A percentile compares a stretch with the other conserved stretches of the same genome.
phyloP scores from a whole-genome alignment of 2,797 vertebrate genomes.

The Masticophis lateralis region DNA sequence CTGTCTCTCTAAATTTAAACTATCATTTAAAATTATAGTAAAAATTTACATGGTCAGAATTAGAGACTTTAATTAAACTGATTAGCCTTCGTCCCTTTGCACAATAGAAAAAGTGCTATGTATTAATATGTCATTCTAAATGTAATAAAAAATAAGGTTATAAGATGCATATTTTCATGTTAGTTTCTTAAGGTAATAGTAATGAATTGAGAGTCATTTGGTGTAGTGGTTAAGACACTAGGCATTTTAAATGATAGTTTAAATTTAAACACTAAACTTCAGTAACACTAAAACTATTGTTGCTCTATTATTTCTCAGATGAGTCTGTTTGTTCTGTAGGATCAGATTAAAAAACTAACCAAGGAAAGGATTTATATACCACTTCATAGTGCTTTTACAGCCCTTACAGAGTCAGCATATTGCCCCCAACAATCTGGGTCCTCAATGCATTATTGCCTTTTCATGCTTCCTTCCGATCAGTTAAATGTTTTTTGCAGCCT shows the following conservation, averaged over 20 bases:
- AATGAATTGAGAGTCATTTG: not conserved
- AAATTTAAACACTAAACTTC: not conserved
- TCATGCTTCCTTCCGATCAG: not conserved
- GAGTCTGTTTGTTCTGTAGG: not conserved
- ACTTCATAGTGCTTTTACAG: too few species aligned
- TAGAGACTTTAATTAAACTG: not conserved
- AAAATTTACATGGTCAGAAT: not conserved
- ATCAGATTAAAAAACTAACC: not conserved
- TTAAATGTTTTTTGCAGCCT: not conserved
- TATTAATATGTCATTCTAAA: slow-evolving; percentile 16
- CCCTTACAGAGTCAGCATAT: too few species aligned
- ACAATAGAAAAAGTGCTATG: not conserved
- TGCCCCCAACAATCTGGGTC: too few species aligned
- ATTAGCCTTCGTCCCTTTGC: not conserved
- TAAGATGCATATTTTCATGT: slow-evolving; percentile 21
- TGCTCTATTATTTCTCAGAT: not conserved
- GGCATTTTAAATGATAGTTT: not conserved
- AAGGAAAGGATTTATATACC: not conserved
- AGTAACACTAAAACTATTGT: not conserved
- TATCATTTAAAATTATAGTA: not conserved
- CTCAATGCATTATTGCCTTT: too few species aligned
- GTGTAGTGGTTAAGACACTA: not conserved
- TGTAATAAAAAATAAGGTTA: slow-evolving; percentile 32
- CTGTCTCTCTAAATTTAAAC: not conserved
- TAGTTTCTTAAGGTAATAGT: slow-evolving; percentile 27